Conservation (phyloP, 2,113 vertebrate genomes). For the Synchiropus splendidus region DNA sequence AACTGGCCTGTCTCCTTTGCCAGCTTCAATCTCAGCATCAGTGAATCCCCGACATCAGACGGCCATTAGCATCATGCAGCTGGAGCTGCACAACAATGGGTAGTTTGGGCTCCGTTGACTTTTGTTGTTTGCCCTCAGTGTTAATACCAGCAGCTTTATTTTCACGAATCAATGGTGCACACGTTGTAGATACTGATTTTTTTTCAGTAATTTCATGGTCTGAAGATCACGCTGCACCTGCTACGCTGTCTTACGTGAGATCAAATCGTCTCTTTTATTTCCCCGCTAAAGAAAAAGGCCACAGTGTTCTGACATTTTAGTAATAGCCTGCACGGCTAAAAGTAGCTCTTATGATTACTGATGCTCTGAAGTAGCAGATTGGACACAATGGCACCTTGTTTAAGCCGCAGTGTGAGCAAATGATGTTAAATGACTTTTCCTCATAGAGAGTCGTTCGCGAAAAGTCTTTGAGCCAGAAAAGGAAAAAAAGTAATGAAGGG, state of each 20-base stretch:
- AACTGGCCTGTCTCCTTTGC: slow-evolving; percentile 25
- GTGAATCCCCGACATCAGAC: slow-evolving; percentile 25
- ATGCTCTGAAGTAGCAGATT: slow-evolving; percentile 7
- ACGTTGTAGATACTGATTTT: slow-evolving; percentile 6
- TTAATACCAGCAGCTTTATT: slow-evolving; percentile 18
- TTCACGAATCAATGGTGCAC: slow-evolving; percentile 10
- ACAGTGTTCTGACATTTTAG: slow-evolving; percentile 10
- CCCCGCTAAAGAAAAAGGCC: slow-evolving; percentile 9
- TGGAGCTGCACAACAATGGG: slow-evolving; percentile 11
- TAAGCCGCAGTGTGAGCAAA: slow-evolving; percentile 6
- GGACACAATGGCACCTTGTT: slow-evolving; percentile 7
- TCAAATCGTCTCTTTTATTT: slow-evolving; percentile 23
- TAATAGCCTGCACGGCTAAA: slow-evolving; percentile 10
- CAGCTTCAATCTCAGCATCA: slow-evolving; percentile 26
- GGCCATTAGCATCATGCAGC: slow-evolving; percentile 32
- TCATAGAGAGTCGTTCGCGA: no score
- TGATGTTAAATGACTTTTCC: slow-evolving; percentile 14
- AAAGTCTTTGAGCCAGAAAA: no score
- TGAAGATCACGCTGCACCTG: slow-evolving; percentile 9
- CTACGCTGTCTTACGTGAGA: slow-evolving; percentile 8
- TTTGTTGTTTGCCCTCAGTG: slow-evolving; percentile 29
- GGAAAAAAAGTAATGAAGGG: no score
- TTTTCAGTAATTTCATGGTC: slow-evolving; percentile 22
- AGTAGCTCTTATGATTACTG: slow-evolving; percentile 9
- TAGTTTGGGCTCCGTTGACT: slow-evolving; percentile 17